Evolutionary conservation across 2,797 vertebrate species (phyloP).

Genomic region (Macropodus opercularis): DNA sequence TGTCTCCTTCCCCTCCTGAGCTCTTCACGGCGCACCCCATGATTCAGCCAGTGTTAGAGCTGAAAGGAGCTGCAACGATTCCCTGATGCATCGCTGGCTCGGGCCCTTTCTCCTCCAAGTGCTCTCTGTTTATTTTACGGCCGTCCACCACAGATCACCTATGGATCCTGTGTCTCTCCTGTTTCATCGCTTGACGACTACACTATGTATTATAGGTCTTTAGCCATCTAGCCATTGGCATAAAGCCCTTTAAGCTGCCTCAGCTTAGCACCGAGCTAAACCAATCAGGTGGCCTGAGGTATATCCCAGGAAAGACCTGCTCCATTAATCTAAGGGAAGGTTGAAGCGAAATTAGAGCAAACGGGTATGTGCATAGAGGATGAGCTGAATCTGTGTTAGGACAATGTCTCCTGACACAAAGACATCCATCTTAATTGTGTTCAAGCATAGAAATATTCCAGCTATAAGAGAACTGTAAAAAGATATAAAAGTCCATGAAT

Average conservation of each 20-base stretch:
- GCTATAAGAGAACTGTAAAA: constrained; percentile 9
- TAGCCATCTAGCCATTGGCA: constrained; percentile 45
- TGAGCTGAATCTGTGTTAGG: not conserved
- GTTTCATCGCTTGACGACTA: constrained; percentile 15
- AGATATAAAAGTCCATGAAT: constrained; percentile 24
- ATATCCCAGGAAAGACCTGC: constrained; percentile 49
- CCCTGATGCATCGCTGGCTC: constrained; percentile 29
- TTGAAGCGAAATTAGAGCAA: constrained; percentile 27
- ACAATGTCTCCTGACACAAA: not conserved
- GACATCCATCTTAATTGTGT: not conserved
- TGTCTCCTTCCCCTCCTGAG: constrained; percentile 16
- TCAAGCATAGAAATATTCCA: constrained; percentile 1
- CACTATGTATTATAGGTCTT: constrained; percentile 47
- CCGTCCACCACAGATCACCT: not conserved
- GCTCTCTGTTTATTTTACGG: constrained; percentile 1
- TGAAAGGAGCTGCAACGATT: constrained; percentile 10
- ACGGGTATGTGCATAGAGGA: constrained; percentile 4
- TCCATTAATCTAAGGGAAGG: constrained; percentile 48
- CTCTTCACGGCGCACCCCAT: constrained; percentile 29
- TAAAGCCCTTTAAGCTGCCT: constrained; percentile 63
- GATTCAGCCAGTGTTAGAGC: constrained; percentile 26
- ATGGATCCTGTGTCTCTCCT: not conserved
- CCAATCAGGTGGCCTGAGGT: constrained; percentile 66
- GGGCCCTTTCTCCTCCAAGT: not conserved
- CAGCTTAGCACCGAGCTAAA: constrained; percentile 63